Conservation (phyloP, 2,113 vertebrate genomes). For the Lutjanus erythropterus region DNA sequence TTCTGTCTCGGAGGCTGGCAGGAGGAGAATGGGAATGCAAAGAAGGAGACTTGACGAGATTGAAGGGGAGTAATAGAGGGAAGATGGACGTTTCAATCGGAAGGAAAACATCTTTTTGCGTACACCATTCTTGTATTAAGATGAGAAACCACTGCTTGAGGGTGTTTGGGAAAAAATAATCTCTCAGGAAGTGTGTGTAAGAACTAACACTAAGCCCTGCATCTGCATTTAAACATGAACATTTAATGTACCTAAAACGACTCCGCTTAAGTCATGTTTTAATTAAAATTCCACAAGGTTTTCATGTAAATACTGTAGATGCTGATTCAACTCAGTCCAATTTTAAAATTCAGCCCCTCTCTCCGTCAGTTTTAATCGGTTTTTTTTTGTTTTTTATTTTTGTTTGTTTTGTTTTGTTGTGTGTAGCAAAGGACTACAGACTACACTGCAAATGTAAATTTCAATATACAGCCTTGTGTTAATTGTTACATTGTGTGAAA, state of each 20-base stretch:
- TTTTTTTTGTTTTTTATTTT: too few species aligned
- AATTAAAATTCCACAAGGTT: background rate
- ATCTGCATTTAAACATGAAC: constrained; percentile 16
- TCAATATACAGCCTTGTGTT: too few species aligned
- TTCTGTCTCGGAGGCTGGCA: constrained; percentile 50
- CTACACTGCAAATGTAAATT: too few species aligned
- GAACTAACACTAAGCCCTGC: constrained; percentile 11
- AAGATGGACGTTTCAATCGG: constrained; percentile 44
- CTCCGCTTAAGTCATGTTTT: background rate
- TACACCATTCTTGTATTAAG: constrained; percentile 52
- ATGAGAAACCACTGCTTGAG: constrained; percentile 45
- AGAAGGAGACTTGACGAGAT: constrained; percentile 34
- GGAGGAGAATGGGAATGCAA: constrained; percentile 64
- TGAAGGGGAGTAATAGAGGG: constrained; percentile 48
- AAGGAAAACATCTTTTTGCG: constrained; percentile 59
- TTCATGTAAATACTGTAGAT: background rate
- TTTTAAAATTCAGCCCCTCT: too few species aligned
- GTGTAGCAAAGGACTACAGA: too few species aligned
- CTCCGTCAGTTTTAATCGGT: too few species aligned
- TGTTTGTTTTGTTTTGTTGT: too few species aligned
- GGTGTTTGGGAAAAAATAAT: constrained; percentile 29
- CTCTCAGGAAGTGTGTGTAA: constrained; percentile 19
- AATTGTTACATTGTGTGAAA: too few species aligned
- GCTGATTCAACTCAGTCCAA: background rate
- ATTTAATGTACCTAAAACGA: constrained; percentile 8